phyloP scores from a whole-genome alignment of 2,888 invertebrate genomes.

The Dryomyza anilis region DNA sequence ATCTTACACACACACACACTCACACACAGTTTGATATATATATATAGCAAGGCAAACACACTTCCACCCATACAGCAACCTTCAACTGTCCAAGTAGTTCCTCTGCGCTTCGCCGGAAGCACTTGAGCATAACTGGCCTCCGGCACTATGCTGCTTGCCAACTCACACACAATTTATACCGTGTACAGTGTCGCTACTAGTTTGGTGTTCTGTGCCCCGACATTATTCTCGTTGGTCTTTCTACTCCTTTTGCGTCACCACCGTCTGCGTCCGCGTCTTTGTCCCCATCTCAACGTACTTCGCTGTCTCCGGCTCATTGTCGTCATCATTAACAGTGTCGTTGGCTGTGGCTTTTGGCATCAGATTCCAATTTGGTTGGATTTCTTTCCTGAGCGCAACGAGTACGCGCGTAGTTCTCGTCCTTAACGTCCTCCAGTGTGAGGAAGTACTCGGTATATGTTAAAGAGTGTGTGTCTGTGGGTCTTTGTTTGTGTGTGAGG shows the following conservation, averaged over 20 bases:
- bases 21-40: no score
- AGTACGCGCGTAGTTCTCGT: neutral
- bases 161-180: no score
- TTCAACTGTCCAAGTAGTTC: neutral
- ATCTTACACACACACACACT: neutral
- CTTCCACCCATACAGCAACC: neutral
- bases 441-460: neutral
- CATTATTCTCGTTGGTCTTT: neutral
- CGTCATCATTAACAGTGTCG: constrained; percentile 31
- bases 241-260: neutral
- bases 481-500: neutral
- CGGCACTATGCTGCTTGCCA: constrained; percentile 3
- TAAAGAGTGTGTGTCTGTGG: neutral
- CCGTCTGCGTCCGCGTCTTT: neutral
- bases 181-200: constrained; percentile 14
- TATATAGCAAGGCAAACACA: no score
- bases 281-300: neutral
- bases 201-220: neutral
- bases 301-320: constrained; percentile 18
- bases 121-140: constrained; percentile 30
- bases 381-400: constrained; percentile 12
- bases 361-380: constrained; percentile 28
- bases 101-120: constrained; percentile 28
- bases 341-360: constrained; percentile 29
- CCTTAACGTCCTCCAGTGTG: neutral